Percentiles rank a stretch among this genome's conserved stretches.
phyloP scores from a whole-genome alignment of 2,888 invertebrate species.

The Hedya salicella region DNA sequence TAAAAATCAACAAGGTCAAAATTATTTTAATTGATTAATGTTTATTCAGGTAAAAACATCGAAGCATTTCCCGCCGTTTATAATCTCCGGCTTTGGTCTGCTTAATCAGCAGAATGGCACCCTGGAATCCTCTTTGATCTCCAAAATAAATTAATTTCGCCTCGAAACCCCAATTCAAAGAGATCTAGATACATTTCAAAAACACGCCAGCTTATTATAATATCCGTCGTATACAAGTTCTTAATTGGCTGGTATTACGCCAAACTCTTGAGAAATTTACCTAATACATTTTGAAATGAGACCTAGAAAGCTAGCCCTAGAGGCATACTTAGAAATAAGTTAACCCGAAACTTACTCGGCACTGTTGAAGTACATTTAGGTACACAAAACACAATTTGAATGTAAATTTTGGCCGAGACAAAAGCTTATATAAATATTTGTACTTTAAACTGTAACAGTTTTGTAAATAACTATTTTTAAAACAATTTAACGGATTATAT shows the following conservation, averaged over 20 bases:
- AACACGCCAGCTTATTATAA: slow-evolving; percentile 35
- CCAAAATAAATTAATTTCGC: slow-evolving; percentile 59
- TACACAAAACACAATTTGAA: not conserved
- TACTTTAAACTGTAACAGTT: not conserved
- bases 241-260: slow-evolving; percentile 4
- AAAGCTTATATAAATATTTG: not conserved
- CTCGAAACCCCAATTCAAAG: slow-evolving; percentile 53
- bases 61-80: slow-evolving; percentile 13
- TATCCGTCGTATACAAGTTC: slow-evolving; percentile 3
- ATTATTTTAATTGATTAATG: slow-evolving; percentile 3
- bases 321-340: not conserved
- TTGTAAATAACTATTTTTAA: too few species aligned
- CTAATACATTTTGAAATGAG: not conserved
- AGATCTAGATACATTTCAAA: slow-evolving; percentile 52
- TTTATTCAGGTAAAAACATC: slow-evolving; percentile 20
- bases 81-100: slow-evolving; percentile 25
- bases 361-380: not conserved
- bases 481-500: too few species aligned
- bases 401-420: not conserved
- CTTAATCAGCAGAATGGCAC: slow-evolving; percentile 33
- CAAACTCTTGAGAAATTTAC: not conserved
- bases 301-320: not conserved
- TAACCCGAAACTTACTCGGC: not conserved
- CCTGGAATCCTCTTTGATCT: slow-evolving; percentile 55
- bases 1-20: not conserved